Base-by-base conservation (phyloP, 2,113 vertebrate species). In the Heteronetta atricapilla region DNA sequence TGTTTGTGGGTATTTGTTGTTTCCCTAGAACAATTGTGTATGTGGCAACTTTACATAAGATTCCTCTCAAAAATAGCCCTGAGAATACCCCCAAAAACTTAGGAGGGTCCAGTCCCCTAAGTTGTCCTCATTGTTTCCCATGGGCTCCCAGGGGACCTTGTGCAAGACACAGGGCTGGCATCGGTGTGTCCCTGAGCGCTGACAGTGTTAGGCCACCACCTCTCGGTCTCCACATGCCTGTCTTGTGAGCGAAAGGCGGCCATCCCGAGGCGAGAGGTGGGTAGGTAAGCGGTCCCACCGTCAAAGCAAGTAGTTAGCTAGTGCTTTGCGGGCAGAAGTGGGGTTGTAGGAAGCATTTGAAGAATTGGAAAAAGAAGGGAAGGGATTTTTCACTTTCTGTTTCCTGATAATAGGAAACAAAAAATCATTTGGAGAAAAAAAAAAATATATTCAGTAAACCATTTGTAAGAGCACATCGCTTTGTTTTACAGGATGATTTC, bases 181-280 rank as follows among this genome's bases (percentile, higher is more conserved):
- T 48, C 70, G 4, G 29, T 74, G 52, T n/a, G 76, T 15, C 25
- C 14, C 33, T 77, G 64, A 33, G 28, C 56, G 4, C 25, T 42
- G 40, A 29, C 15, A 52, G 29, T 0, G 0, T 58, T 72, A 38
- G 58, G 42, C 44, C 38, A 15, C 53, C 2, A 0, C 55, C 18
- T 6, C 36, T 52, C 0, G 0, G 4, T 55, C 12, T 44, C 22
- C 0, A 0, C 44, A 16, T 63, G 56, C 60, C 17, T 4, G 20
- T 77, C 1, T 0, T 21, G 59, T 48, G 20, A 2, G 2, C 42
- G 34, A 89, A 79, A 34, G 38, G 22, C 17, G 6, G 48, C 69
- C 44, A 11, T 44, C 53, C 0, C 0, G 22, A 31, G 20, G 60
- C 52, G 38, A 68, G 17, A 82, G 34, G 23, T 40, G 38, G 26